Evolutionary conservation across 2,113 vertebrate genomes (phyloP).

Genomic region (Atractosteus spatula): DNA sequence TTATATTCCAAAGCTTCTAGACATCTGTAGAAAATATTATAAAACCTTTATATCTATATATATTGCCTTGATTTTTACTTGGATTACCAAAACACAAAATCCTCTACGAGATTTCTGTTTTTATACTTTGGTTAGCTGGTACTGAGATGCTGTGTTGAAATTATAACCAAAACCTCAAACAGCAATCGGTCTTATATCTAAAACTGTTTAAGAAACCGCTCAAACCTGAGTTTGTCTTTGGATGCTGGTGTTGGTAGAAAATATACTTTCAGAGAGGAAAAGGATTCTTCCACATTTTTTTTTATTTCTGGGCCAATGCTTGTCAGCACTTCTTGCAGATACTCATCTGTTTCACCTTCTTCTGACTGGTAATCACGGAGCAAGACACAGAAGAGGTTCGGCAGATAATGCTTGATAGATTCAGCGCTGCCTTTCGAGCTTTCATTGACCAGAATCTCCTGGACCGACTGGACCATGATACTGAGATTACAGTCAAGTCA

Average conservation of each 20-base stretch:
- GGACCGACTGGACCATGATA: not conserved
- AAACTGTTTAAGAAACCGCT: too few relatives aligned
- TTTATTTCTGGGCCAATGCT: not conserved
- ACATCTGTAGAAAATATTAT: too few relatives aligned
- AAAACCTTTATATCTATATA: too few relatives aligned
- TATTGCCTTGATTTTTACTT: too few relatives aligned
- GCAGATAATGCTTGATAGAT: not conserved
- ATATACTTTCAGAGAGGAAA: not conserved
- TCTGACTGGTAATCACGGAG: not conserved
- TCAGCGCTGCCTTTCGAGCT: not conserved
- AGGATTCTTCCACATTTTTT: not conserved
- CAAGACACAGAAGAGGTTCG: not conserved
- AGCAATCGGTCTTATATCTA: too few relatives aligned
- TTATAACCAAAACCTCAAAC: too few relatives aligned
- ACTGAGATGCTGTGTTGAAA: too few relatives aligned
- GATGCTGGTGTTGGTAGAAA: not conserved
- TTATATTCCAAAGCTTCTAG: too few relatives aligned
- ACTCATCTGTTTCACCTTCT: not conserved
- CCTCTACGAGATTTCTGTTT: too few relatives aligned
- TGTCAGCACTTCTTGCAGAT: not conserved
- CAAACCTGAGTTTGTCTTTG: not conserved
- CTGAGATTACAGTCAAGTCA: not conserved
- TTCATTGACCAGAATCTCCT: not conserved
- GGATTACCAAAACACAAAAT: too few relatives aligned
- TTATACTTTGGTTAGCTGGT: too few relatives aligned